A percentile compares a stretch with the other conserved stretches of the same genome.
Conservation (phyloP, 1,140 invertebrate species). For the Acromyrmex heyeri region DNA sequence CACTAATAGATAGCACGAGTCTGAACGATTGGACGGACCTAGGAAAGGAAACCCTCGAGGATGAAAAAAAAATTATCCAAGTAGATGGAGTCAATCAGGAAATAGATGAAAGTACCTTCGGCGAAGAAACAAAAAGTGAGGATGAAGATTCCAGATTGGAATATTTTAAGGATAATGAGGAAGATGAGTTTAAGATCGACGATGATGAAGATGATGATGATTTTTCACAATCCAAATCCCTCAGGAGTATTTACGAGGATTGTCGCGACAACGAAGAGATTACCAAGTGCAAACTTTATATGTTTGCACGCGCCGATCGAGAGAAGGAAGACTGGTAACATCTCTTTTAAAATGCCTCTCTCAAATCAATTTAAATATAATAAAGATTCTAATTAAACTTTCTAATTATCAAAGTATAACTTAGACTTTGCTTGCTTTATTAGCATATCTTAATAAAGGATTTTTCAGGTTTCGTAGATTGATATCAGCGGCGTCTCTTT, state of each 20-base stretch:
- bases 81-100: neutral
- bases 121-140: conserved; percentile 43
- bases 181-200: conserved; percentile 34
- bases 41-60: conserved; percentile 29
- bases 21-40: conserved; percentile 81
- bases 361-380: conserved; percentile 18
- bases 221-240: conserved; percentile 40
- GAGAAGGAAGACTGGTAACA: conserved; percentile 96
- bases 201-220: conserved; percentile 56
- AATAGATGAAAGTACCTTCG: conserved; percentile 18
- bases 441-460: neutral
- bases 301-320: conserved; percentile 94
- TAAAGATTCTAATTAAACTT: neutral
- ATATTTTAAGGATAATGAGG: conserved; percentile 23
- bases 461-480: conserved; percentile 84
- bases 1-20: conserved; percentile 75
- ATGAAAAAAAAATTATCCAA: conserved; percentile 1
- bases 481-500: conserved; percentile 76
- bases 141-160: conserved; percentile 37
- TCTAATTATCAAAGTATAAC: neutral
- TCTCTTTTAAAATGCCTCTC: neutral
- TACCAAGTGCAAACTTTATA: conserved; percentile 76
- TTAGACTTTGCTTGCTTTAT: neutral
- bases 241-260: conserved; percentile 81
- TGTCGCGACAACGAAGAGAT: conserved; percentile 79